These are phyloP conservation scores for Butastur rufipennis DNA, from an alignment of 2,113 vertebrate species.

Conservation along the genomic window DNA sequence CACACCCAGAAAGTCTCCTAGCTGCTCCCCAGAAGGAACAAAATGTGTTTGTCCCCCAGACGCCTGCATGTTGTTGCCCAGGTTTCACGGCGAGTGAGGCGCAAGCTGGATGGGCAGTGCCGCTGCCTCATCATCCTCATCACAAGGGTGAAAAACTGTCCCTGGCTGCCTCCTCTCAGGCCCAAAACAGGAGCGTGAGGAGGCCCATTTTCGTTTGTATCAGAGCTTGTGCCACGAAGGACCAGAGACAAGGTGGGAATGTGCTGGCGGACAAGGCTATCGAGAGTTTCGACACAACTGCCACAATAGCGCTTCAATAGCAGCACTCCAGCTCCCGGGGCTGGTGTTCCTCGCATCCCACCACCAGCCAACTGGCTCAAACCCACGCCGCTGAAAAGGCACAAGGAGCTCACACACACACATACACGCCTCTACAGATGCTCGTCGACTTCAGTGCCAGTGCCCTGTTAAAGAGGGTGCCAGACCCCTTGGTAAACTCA, in stretches of 20 bases:
- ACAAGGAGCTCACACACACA: not conserved
- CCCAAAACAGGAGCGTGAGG: not conserved
- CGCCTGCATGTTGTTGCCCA: not conserved
- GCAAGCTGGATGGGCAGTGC: not conserved
- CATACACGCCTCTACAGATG: fast-evolving
- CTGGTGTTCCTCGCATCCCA: not conserved
- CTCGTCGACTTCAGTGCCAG: not conserved
- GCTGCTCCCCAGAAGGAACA: not conserved
- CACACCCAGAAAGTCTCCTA: not conserved
- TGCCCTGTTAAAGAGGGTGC: not conserved
- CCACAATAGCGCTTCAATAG: not conserved
- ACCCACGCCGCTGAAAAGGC: not conserved
- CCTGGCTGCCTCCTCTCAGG: not conserved
- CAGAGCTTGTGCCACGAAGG: not conserved
- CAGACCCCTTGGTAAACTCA: not conserved
- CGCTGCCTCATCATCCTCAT: not conserved
- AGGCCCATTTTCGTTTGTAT: not conserved
- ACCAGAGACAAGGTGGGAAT: not conserved
- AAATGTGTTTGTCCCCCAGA: not conserved
- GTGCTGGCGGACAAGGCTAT: not conserved
- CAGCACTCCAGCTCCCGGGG: not conserved
- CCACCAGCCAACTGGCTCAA: not conserved
- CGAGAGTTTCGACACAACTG: not conserved
- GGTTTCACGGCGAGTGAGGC: fast-evolving
- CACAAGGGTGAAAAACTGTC: not conserved